Conservation (phyloP, 2,113 vertebrate genomes). For the Vicugna pacos region DNA sequence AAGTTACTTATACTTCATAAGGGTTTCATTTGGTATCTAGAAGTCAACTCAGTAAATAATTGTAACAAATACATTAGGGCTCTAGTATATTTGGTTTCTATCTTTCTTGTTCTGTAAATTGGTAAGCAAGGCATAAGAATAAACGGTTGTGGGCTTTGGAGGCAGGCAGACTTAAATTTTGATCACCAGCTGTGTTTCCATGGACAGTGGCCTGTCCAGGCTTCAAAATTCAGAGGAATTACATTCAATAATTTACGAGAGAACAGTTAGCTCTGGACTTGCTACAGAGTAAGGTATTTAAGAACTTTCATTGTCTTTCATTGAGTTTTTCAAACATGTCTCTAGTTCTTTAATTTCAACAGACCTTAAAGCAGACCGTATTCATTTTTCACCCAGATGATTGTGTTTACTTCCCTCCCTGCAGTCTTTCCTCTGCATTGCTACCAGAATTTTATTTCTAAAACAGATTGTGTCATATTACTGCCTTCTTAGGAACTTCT, state of each 20-base stretch:
- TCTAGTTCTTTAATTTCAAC: neutral
- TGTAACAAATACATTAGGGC: neutral
- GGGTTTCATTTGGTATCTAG: neutral
- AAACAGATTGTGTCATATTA: neutral
- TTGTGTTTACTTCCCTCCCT: neutral
- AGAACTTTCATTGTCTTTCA: neutral
- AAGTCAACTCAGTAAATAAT: neutral
- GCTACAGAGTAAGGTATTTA: neutral
- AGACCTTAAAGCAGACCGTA: neutral
- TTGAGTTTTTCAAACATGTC: neutral
- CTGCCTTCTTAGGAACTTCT: neutral
- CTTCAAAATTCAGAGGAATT: neutral
- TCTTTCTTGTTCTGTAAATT: neutral
- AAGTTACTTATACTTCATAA: neutral
- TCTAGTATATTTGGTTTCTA: neutral
- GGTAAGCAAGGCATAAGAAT: neutral
- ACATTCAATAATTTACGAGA: neutral
- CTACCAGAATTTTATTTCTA: neutral
- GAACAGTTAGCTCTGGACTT: neutral
- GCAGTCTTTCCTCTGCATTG: neutral
- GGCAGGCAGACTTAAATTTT: neutral
- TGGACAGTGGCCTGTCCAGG: neutral
- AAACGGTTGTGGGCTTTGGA: neutral
- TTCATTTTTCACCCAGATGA: neutral
- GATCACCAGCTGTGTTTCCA: neutral